These are phyloP conservation scores for Thecophora atra DNA, from an alignment of 2,888 invertebrate species.

Conservation along the genomic window DNA sequence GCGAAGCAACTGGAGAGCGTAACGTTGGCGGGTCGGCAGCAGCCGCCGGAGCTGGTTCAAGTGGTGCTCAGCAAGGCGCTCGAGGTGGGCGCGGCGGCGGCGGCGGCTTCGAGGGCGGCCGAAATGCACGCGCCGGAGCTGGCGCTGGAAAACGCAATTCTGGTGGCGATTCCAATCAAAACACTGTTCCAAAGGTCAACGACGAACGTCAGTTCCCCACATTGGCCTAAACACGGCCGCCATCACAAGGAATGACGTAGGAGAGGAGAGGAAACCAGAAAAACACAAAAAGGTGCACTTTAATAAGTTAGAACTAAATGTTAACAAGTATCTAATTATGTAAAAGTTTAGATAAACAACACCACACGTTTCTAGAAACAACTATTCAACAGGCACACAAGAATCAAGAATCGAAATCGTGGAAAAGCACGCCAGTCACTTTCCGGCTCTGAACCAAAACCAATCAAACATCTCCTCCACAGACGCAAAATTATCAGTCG, in stretches of 20 bases:
- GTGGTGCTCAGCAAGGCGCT: conserved; percentile 53
- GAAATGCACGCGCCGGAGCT: conserved; percentile 44
- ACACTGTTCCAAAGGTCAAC: conserved; percentile 86
- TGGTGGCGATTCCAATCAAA: conserved; percentile 53
- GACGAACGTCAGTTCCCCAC: conserved; percentile 97
- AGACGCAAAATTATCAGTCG: conserved; percentile 9
- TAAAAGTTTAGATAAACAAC: conserved; percentile 24
- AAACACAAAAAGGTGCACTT: conserved; percentile 34
- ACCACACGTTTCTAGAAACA: neutral
- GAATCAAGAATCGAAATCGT: neutral
- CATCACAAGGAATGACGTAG: conserved; percentile 27
- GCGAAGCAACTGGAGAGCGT: conserved; percentile 41
- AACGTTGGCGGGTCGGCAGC: conserved; percentile 32
- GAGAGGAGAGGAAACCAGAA: conserved; percentile 15
- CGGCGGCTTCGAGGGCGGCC: conserved; percentile 55
- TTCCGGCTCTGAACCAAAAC: too few species aligned
- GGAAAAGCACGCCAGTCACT: too few species aligned
- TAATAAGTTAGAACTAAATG: conserved; percentile 32
- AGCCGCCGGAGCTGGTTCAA: conserved; percentile 42
- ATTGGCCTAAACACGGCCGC: conserved; percentile 73
- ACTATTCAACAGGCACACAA: neutral
- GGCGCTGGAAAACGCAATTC: conserved; percentile 50
- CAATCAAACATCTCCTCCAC: too few species aligned
- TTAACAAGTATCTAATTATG: conserved; percentile 37
- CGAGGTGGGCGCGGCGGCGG: conserved; percentile 49